Evolutionary conservation across 2,888 invertebrate species (phyloP).

Genomic region (Rhynchonema sp.): DNA sequence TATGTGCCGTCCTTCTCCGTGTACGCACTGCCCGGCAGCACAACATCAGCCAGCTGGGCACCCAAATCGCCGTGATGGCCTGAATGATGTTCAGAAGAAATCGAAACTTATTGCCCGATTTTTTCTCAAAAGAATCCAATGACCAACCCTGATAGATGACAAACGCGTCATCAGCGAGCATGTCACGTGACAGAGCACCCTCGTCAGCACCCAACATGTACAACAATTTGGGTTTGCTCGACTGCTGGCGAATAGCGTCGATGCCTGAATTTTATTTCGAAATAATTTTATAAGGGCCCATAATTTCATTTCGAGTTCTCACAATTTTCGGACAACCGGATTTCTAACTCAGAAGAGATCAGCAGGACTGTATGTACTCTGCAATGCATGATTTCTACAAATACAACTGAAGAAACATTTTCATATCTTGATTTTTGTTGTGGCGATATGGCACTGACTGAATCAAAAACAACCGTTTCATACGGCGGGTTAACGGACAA

Average conservation of each 20-base stretch:
- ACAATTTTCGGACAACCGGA: too few relatives aligned
- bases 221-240: slow-evolving; percentile 43
- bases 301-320: too few relatives aligned
- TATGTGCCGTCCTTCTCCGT: slow-evolving; percentile 95
- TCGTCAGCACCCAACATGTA: slow-evolving; percentile 87
- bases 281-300: too few relatives aligned
- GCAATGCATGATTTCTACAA: too few relatives aligned
- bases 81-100: slow-evolving; percentile 23
- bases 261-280: too few relatives aligned
- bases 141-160: slow-evolving; percentile 51
- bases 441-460: too few relatives aligned
- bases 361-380: slow-evolving; percentile 4
- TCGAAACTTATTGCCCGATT: background rate
- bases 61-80: slow-evolving; percentile 91
- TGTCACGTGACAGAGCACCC: slow-evolving; percentile 50
- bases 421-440: too few relatives aligned
- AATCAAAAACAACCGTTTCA: too few relatives aligned
- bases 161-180: slow-evolving; percentile 58
- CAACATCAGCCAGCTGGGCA: slow-evolving; percentile 71
- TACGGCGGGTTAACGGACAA: too few relatives aligned
- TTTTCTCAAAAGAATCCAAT: background rate
- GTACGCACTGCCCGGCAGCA: slow-evolving; percentile 83
- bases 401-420: too few relatives aligned
- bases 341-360: slow-evolving; percentile 36
- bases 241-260: slow-evolving; percentile 39